A percentile compares a stretch with the other conserved stretches of the same genome.
Conservation (phyloP, 2,888 invertebrate genomes). For the Chalcis sispes region DNA sequence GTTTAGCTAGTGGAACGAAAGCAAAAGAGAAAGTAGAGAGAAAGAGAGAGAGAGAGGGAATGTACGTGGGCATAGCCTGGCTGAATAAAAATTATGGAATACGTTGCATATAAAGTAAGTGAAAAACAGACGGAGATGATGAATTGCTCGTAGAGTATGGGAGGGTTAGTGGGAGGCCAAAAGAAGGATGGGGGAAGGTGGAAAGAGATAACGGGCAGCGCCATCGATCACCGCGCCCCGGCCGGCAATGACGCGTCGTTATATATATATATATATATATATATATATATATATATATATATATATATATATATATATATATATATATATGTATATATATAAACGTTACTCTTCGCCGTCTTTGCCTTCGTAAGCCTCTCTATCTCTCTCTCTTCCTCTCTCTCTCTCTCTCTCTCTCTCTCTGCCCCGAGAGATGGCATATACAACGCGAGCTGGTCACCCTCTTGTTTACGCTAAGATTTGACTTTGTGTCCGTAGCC, state of each 20-base stretch:
- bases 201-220: constrained; percentile 74
- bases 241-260: constrained; percentile 71
- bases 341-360: background rate
- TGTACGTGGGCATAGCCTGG: constrained; percentile 66
- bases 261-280: background rate
- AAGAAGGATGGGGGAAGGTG: constrained; percentile 67
- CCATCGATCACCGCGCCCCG: constrained; percentile 74
- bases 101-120: constrained; percentile 76
- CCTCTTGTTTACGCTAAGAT: constrained; percentile 43
- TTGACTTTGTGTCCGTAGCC: background rate
- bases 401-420: constrained; percentile 49
- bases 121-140: constrained; percentile 76
- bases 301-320: too few relatives aligned
- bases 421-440: background rate
- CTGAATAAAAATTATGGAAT: constrained; percentile 76
- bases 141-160: constrained; percentile 68
- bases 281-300: too few relatives aligned
- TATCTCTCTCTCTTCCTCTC: constrained; percentile 56
- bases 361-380: background rate
- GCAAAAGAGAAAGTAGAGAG: constrained; percentile 26
- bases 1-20: constrained; percentile 25
- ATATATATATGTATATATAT: background rate
- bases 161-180: constrained; percentile 58
- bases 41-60: constrained; percentile 51
- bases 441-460: background rate